phyloP scores from a whole-genome alignment of 37 sponge, comb jelly and placozoan genomes.

The Hormiphora californensis region DNA sequence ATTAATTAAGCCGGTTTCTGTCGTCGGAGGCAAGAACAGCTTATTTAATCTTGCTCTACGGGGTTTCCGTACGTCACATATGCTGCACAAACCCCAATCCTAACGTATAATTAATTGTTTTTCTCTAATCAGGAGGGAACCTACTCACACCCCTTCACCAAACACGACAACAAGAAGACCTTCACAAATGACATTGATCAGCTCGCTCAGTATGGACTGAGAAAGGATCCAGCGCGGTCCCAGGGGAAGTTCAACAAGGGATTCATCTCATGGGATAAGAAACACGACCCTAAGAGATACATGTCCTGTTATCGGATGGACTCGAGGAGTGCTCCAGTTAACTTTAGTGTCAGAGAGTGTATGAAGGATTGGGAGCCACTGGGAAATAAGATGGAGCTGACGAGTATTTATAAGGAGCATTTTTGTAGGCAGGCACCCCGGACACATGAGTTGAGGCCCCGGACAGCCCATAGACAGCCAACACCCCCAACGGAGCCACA shows the following conservation, averaged over 20 bases:
- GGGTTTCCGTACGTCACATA: too few relatives aligned
- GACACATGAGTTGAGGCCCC: not conserved
- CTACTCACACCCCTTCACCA: slow-evolving; percentile 40
- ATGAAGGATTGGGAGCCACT: slow-evolving; percentile 55
- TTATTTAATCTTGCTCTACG: too few relatives aligned
- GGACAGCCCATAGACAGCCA: not conserved
- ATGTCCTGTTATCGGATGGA: slow-evolving; percentile 3
- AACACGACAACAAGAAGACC: slow-evolving; percentile 51
- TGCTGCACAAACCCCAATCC: too few relatives aligned
- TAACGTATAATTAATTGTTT: too few relatives aligned
- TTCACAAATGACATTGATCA: slow-evolving; percentile 51
- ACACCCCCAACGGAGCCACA: not conserved
- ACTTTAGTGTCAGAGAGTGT: not conserved
- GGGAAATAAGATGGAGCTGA: slow-evolving; percentile 51
- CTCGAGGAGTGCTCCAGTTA: slow-evolving; percentile 5
- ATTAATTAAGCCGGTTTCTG: too few relatives aligned
- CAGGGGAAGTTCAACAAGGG: slow-evolving; percentile 51
- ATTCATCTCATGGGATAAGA: slow-evolving; percentile 15
- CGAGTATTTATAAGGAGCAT: slow-evolving; percentile 18
- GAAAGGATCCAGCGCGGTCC: slow-evolving; percentile 10
- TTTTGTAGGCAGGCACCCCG: slow-evolving; percentile 9
- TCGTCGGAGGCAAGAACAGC: too few relatives aligned
- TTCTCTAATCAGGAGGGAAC: slow-evolving; percentile 50
- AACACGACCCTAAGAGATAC: not conserved
- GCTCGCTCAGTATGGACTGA: slow-evolving; percentile 32